phyloP scores from a whole-genome alignment of 2,797 vertebrate species.

The Pangasius larnaudii region DNA sequence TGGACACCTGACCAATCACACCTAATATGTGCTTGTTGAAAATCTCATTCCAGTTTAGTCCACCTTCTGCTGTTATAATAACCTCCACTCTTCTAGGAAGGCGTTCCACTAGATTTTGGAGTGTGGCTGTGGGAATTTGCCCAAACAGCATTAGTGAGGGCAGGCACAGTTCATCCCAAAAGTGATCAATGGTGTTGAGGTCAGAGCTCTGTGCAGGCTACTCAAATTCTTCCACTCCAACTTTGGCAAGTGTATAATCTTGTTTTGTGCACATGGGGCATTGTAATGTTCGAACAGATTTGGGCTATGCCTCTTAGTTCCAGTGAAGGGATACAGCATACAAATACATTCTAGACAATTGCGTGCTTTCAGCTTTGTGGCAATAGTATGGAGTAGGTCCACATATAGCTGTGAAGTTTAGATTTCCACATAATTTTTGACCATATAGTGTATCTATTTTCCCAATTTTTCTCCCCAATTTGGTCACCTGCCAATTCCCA shows the following conservation, averaged over 20 bases:
- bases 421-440: neutral
- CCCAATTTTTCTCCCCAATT: neutral
- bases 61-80: neutral
- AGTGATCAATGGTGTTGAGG: neutral
- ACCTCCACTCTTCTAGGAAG: neutral
- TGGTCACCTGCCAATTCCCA: neutral
- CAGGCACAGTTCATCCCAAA: neutral
- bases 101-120: neutral
- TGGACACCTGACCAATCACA: neutral
- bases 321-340: no score
- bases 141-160: neutral
- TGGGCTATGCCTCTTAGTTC: no score
- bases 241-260: neutral
- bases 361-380: no score
- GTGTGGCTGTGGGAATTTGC: neutral
- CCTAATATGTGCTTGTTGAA: neutral
- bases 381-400: no score
- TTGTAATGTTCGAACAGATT: no score
- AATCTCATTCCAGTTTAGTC: neutral
- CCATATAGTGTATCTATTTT: neutral
- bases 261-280: neutral
- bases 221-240: neutral
- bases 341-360: no score
- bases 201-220: neutral
- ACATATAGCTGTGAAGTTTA: neutral